phyloP scores from a whole-genome alignment of 2,888 invertebrate species.

The Hydrotaea diabolus region DNA sequence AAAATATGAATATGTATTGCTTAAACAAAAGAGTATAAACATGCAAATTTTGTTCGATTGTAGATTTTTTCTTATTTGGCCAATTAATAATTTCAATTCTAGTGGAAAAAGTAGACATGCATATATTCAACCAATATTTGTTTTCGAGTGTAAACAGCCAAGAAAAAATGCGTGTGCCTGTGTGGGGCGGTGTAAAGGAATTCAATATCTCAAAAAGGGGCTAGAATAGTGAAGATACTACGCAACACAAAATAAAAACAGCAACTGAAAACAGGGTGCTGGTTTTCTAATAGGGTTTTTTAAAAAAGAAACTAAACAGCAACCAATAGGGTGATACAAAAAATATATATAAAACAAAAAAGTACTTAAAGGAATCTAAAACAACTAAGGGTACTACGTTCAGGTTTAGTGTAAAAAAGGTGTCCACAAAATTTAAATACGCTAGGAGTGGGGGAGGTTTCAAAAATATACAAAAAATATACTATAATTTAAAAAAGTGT shows the following conservation, averaged over 20 bases:
- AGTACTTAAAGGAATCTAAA: background rate
- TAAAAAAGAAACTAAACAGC: background rate
- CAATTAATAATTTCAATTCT: constrained; percentile 11
- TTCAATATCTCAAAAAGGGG: constrained; percentile 2
- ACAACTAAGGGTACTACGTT: constrained; percentile 57
- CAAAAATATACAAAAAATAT: constrained; percentile 30
- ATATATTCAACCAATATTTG: constrained; percentile 21
- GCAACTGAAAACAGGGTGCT: constrained; percentile 41
- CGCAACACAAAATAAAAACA: constrained; percentile 43
- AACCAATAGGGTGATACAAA: constrained; percentile 34
- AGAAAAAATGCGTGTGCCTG: background rate
- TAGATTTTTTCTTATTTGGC: background rate
- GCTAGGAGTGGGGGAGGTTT: constrained; percentile 31
- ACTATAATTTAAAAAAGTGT: constrained; percentile 23
- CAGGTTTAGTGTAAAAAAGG: constrained; percentile 67
- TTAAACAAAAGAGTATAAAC: background rate
- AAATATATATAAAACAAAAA: constrained; percentile 14
- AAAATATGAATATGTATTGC: background rate
- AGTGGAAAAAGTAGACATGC: constrained; percentile 42
- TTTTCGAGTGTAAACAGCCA: constrained; percentile 16
- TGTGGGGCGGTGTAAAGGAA: background rate
- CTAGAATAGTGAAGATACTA: background rate
- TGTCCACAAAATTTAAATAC: constrained; percentile 34
- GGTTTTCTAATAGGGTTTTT: background rate
- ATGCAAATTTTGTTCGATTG: constrained; percentile 56